Evolutionary conservation across 1,140 invertebrate species (phyloP).

Genomic region (Myzus persicae): DNA sequence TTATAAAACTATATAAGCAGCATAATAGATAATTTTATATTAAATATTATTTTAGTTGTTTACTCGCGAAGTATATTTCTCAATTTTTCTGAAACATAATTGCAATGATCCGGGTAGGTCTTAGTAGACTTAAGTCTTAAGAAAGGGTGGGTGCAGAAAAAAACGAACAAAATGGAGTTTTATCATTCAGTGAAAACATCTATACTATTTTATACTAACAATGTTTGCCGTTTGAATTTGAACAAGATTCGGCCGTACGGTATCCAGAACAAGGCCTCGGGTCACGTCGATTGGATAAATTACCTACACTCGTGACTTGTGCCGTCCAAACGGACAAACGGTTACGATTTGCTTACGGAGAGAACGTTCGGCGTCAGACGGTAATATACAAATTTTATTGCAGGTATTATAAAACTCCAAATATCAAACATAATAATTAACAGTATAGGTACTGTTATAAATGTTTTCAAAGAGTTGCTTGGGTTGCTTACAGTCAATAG

Average conservation of each 20-base stretch:
- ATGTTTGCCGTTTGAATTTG: neutral
- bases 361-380: neutral
- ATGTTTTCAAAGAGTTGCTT: neutral
- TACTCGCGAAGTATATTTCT: neutral
- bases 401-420: neutral
- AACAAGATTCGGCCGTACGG: neutral
- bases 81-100: neutral
- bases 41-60: neutral
- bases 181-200: neutral
- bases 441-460: neutral
- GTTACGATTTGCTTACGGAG: neutral
- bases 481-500: neutral
- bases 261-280: neutral
- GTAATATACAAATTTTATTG: conserved; percentile 1
- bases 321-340: neutral
- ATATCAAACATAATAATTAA: neutral
- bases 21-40: neutral
- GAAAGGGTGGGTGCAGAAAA: neutral
- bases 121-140: neutral
- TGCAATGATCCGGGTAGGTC: neutral
- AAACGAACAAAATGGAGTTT: neutral
- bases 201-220: neutral
- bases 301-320: neutral
- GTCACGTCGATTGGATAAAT: neutral
- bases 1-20: neutral